phyloP scores from a whole-genome alignment of 1,140 invertebrate species.

The Parasteatoda tepidariorum region DNA sequence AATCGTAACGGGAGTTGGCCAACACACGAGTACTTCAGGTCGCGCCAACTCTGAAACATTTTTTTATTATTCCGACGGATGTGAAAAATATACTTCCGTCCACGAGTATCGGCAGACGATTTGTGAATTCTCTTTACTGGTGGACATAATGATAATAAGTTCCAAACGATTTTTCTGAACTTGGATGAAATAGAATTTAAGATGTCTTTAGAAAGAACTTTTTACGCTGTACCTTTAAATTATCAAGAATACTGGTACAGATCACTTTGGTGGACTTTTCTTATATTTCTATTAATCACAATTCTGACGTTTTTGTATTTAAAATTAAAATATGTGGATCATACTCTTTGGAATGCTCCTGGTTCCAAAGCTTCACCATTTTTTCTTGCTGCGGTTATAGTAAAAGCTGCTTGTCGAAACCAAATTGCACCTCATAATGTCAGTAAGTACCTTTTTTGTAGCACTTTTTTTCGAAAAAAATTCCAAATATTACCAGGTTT shows the following conservation, averaged over 20 bases:
- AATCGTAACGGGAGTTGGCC: background rate
- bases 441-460: slow-evolving; percentile 35
- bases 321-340: background rate
- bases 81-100: slow-evolving; percentile 29
- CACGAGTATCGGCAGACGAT: background rate
- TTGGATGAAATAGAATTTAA: background rate
- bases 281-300: slow-evolving; percentile 3
- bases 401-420: slow-evolving; percentile 30
- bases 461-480: background rate
- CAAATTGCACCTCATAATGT: slow-evolving; percentile 51
- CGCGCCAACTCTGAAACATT: slow-evolving; percentile 41
- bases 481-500: too few species aligned
- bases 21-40: too few species aligned
- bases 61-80: background rate
- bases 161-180: background rate
- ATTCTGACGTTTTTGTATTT: slow-evolving; percentile 35
- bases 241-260: slow-evolving; percentile 28
- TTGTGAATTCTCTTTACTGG: background rate
- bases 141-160: background rate
- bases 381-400: slow-evolving; percentile 24
- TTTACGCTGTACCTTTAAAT: slow-evolving; percentile 17
- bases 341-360: slow-evolving; percentile 24
- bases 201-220: background rate
- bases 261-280: slow-evolving; percentile 38
- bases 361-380: slow-evolving; percentile 31